Evolutionary conservation across 2,113 vertebrate species (phyloP).

Genomic region (Atlantisia rogersi): DNA sequence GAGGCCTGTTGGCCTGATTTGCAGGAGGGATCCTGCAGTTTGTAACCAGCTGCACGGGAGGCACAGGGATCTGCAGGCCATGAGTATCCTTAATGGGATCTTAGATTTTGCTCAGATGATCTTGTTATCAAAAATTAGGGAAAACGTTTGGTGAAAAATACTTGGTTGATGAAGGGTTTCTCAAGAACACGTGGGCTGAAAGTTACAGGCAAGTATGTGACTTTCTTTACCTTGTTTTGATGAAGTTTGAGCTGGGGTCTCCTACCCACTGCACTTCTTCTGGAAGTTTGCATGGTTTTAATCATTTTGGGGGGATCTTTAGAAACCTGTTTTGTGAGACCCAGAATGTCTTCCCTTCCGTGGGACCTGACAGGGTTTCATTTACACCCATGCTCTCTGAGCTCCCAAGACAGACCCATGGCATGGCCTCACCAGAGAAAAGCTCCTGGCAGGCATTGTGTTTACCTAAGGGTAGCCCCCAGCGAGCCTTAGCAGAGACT

Average conservation of each 20-base stretch:
- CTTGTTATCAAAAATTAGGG: neutral
- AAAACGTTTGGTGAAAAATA: neutral
- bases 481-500: neutral
- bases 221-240: neutral
- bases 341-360: neutral
- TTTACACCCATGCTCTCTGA: neutral
- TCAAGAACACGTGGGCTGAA: neutral
- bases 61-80: neutral
- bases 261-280: neutral
- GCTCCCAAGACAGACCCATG: neutral
- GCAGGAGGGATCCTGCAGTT: neutral
- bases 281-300: neutral
- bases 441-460: fast-evolving
- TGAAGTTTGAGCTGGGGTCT: neutral
- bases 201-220: neutral
- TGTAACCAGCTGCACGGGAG: neutral
- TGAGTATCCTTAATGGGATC: neutral
- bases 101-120: neutral
- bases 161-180: neutral
- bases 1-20: neutral
- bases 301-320: neutral
- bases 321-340: neutral
- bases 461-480: neutral
- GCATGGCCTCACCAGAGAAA: neutral
- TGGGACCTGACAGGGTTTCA: fast-evolving